Evolutionary conservation across 1,140 invertebrate species (phyloP).

Genomic region (Eupristina koningsbergeri): DNA sequence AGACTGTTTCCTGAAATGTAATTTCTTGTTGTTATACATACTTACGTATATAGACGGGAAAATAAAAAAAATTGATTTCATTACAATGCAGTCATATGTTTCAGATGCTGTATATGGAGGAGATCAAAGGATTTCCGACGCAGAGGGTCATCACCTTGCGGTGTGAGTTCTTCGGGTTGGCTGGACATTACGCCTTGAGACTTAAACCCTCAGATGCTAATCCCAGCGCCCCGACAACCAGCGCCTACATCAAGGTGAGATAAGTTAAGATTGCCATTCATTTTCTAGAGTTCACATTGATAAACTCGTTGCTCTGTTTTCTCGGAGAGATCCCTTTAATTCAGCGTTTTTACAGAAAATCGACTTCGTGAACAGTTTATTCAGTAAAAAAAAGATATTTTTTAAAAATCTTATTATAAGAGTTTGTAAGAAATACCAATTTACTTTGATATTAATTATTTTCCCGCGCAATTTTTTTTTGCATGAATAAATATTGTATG

Average conservation of each 20-base stretch:
- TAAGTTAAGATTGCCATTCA: background rate
- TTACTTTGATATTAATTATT: too few relatives aligned
- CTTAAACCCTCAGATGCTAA: constrained; percentile 75
- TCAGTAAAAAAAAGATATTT: too few relatives aligned
- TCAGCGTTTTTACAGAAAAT: too few relatives aligned
- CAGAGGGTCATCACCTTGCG: constrained; percentile 77
- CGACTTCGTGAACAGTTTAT: too few relatives aligned
- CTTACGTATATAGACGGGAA: background rate
- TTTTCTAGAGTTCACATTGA: background rate
- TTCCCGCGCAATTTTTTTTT: too few relatives aligned
- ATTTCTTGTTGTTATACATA: background rate
- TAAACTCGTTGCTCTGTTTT: too few relatives aligned
- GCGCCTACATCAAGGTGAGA: constrained; percentile 79
- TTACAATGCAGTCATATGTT: constrained; percentile 34
- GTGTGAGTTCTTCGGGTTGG: constrained; percentile 85
- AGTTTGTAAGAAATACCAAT: too few relatives aligned
- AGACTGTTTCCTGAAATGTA: background rate
- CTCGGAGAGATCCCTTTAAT: too few relatives aligned
- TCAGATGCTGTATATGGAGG: constrained; percentile 79
- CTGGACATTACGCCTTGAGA: constrained; percentile 82
- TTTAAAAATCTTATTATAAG: too few relatives aligned
- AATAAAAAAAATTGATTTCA: background rate
- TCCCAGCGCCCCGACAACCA: constrained; percentile 74
- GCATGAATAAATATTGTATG: too few relatives aligned
- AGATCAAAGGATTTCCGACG: constrained; percentile 80